Percentiles rank a stretch among this genome's conserved stretches.
These are phyloP conservation scores for Nylanderia fulva DNA, from an alignment of 1,140 invertebrate species.

Conservation along the genomic window DNA sequence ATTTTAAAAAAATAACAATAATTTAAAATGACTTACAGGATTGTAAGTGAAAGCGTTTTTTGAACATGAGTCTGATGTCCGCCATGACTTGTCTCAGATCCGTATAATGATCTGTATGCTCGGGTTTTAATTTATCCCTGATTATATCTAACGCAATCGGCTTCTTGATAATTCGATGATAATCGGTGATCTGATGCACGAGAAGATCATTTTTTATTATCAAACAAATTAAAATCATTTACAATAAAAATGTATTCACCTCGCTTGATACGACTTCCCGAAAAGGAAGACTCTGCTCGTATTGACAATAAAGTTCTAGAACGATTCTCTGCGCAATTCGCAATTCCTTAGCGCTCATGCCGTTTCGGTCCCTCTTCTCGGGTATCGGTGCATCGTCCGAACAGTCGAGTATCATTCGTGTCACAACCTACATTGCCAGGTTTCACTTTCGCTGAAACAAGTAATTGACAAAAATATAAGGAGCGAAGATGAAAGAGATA, in stretches of 20 bases:
- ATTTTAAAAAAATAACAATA: conserved; percentile 6
- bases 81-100: conserved; percentile 91
- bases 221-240: no score
- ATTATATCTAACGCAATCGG: conserved; percentile 95
- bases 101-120: conserved; percentile 90
- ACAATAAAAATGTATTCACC: conserved; percentile 85
- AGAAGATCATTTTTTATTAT: conserved; percentile 51
- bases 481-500: neutral
- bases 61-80: conserved; percentile 95
- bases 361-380: conserved; percentile 86
- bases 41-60: conserved; percentile 95
- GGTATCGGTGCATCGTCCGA: conserved; percentile 84
- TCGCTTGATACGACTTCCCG: conserved; percentile 92
- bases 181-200: conserved; percentile 90
- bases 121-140: conserved; percentile 91
- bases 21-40: conserved; percentile 88
- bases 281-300: conserved; percentile 94
- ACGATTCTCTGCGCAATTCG: conserved; percentile 93
- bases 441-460: conserved; percentile 91
- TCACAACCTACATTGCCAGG: conserved; percentile 96
- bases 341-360: conserved; percentile 87
- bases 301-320: conserved; percentile 95
- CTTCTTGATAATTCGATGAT: conserved; percentile 91
- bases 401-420: conserved; percentile 91
- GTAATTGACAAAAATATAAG: conserved; percentile 37